Evolutionary conservation across 1,140 invertebrate species (phyloP).

Genomic region (Calosoma granatense): DNA sequence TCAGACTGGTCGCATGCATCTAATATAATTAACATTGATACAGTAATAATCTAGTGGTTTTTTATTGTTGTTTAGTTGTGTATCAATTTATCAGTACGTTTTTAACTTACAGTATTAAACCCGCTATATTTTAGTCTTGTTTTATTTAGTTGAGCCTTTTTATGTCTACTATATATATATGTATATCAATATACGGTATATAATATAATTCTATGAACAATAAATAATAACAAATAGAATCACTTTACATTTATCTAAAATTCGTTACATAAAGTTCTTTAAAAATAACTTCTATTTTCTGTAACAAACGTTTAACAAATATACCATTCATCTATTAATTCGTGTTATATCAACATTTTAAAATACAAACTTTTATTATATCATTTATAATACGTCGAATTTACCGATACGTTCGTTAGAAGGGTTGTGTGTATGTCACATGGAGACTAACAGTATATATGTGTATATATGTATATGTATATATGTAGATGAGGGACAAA

Average conservation of each 20-base stretch:
- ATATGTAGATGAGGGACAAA: background rate
- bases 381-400: conserved; percentile 3
- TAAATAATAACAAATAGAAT: conserved; percentile 9
- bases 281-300: conserved; percentile 13
- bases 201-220: conserved; percentile 10
- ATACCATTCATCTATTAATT: conserved; percentile 14
- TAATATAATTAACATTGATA: conserved; percentile 16
- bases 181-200: conserved; percentile 15
- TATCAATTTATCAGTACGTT: conserved; percentile 9
- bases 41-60: conserved; percentile 16
- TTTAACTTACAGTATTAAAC: conserved; percentile 16
- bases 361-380: background rate
- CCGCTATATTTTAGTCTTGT: conserved; percentile 21
- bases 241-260: conserved; percentile 14
- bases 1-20: conserved; percentile 14
- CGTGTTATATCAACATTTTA: conserved; percentile 11
- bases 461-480: background rate
- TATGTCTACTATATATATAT: conserved; percentile 17
- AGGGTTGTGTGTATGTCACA: too few species aligned
- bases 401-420: conserved; percentile 4
- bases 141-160: conserved; percentile 20
- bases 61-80: conserved; percentile 15
- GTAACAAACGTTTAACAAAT: conserved; percentile 14
- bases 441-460: too few species aligned
- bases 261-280: conserved; percentile 10